Conservation (phyloP, 1,140 invertebrate genomes). For the Helicoverpa zea region DNA sequence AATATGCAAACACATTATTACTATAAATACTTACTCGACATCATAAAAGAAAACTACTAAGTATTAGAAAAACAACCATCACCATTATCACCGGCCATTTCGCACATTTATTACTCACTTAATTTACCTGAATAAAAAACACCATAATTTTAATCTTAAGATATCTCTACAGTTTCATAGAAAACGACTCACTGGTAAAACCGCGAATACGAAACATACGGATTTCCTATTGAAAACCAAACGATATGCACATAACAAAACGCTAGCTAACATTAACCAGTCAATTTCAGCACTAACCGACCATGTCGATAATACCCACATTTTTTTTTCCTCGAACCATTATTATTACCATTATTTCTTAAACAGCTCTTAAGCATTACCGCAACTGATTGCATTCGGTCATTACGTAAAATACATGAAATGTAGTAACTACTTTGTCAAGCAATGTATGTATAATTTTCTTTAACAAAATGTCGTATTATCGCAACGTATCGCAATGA, state of each 20-base stretch:
- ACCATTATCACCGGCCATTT: not conserved
- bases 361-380: conserved; percentile 20
- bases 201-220: too few species aligned
- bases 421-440: conserved; percentile 2
- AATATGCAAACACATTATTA: not conserved
- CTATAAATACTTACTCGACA: too few species aligned
- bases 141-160: too few species aligned
- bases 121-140: too few species aligned
- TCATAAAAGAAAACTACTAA: not conserved
- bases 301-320: not conserved
- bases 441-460: not conserved
- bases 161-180: too few species aligned
- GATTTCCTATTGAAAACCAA: too few species aligned
- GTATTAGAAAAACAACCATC: not conserved
- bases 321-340: too few species aligned
- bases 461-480: not conserved
- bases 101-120: too few species aligned
- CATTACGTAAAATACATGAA: conserved; percentile 17
- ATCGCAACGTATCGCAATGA: conserved; percentile 5
- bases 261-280: not conserved
- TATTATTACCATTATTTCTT: not conserved
- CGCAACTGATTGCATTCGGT: conserved; percentile 8
- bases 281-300: conserved; percentile 1
- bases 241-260: too few species aligned
- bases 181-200: too few species aligned